Evolutionary conservation across 2,113 vertebrate species (phyloP).

Genomic region (Hypocryptadius cinnamomeus): DNA sequence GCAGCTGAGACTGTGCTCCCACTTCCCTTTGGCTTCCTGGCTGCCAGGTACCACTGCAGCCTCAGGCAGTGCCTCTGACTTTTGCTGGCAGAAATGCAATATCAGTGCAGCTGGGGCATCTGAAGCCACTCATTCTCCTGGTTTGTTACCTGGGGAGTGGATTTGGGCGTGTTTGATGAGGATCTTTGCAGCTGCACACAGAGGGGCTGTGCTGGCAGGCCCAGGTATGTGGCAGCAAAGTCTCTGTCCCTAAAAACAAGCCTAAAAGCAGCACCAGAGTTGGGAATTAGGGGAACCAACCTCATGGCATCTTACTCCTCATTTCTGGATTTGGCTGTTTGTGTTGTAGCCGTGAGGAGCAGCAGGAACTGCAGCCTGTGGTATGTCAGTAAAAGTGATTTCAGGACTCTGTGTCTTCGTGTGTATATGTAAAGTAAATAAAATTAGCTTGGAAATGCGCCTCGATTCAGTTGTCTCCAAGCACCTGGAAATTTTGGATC

Average conservation of each 20-base stretch:
- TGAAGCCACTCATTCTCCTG: not conserved
- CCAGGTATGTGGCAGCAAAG: not conserved
- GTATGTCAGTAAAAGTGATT: not conserved
- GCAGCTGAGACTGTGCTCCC: not conserved
- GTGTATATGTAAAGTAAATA: slow-evolving; percentile 26
- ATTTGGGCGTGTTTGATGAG: not conserved
- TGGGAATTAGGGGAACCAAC: not conserved
- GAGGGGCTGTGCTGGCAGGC: not conserved
- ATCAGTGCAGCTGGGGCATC: not conserved
- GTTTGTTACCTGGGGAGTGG: not conserved
- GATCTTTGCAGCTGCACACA: fast-evolving
- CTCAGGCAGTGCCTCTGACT: not conserved
- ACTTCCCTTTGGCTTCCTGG: not conserved
- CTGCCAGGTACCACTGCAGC: not conserved
- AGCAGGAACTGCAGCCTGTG: not conserved
- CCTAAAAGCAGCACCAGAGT: not conserved
- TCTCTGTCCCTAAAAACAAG: not conserved
- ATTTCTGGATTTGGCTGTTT: not conserved
- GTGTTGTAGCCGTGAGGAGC: not conserved
- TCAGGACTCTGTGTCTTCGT: not conserved
- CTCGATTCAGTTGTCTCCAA: slow-evolving; percentile 38
- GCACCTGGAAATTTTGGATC: slow-evolving; percentile 59
- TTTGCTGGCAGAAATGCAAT: not conserved
- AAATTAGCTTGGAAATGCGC: slow-evolving; percentile 19
- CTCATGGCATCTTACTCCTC: not conserved